Evolutionary conservation across 2,888 invertebrate species (phyloP).

Genomic region (Fragum sueziense): DNA sequence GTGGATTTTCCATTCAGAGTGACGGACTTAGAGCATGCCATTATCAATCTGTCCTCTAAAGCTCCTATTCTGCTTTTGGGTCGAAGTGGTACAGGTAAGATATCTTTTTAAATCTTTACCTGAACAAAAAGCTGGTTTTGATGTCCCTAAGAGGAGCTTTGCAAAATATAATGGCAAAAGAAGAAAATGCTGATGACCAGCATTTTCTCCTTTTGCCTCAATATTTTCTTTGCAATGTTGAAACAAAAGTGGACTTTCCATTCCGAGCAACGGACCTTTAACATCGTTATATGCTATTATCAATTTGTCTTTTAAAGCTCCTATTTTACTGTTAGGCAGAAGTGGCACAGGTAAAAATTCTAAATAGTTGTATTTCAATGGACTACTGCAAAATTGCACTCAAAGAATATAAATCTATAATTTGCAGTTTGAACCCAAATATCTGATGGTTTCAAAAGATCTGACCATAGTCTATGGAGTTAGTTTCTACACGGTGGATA

Average conservation of each 20-base stretch:
- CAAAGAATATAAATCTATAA: too few relatives aligned
- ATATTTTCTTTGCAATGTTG: too few relatives aligned
- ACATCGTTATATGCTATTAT: slow-evolving; percentile 77
- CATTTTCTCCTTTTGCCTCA: too few relatives aligned
- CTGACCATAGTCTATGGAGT: too few relatives aligned
- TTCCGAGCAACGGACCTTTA: slow-evolving; percentile 78
- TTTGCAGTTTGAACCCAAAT: too few relatives aligned
- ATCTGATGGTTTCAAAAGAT: too few relatives aligned
- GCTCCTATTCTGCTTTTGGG: slow-evolving; percentile 76
- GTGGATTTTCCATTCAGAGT: slow-evolving; percentile 78
- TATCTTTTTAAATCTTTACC: not conserved
- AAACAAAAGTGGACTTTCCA: slow-evolving; percentile 75
- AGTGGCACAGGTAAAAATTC: slow-evolving; percentile 75
- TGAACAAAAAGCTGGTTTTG: too few relatives aligned
- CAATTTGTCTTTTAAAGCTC: slow-evolving; percentile 65
- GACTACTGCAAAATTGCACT: too few relatives aligned
- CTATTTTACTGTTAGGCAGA: slow-evolving; percentile 75
- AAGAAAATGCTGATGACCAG: too few relatives aligned
- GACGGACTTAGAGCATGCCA: slow-evolving; percentile 76
- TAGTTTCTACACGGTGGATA: too few relatives aligned
- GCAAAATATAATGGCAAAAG: too few relatives aligned
- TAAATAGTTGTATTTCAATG: not conserved
- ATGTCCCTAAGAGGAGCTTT: too few relatives aligned
- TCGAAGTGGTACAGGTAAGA: slow-evolving; percentile 74
- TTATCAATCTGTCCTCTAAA: slow-evolving; percentile 70